phyloP scores from a whole-genome alignment of 2,888 invertebrate genomes.

The Tubulanus polymorphus region DNA sequence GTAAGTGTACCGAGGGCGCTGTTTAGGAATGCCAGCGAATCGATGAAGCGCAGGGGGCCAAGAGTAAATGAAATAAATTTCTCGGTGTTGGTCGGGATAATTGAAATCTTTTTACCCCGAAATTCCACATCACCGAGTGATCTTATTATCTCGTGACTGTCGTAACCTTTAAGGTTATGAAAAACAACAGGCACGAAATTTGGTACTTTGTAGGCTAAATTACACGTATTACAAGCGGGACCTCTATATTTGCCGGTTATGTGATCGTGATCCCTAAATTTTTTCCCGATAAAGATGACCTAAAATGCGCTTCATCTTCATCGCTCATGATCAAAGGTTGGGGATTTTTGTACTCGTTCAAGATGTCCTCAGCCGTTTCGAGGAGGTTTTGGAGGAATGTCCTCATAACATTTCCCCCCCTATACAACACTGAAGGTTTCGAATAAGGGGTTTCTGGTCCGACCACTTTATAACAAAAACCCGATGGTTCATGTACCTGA shows the following conservation, averaged over 20 bases:
- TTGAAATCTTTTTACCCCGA: not conserved
- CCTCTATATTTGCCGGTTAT: not conserved
- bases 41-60: not conserved
- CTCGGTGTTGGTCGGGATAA: not conserved
- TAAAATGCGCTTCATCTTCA: no score
- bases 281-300: no score
- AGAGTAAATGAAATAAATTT: not conserved
- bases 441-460: no score
- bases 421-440: no score
- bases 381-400: no score
- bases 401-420: no score
- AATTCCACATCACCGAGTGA: not conserved
- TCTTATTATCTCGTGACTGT: not conserved
- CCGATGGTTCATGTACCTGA: no score
- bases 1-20: not conserved
- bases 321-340: no score
- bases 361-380: no score
- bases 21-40: not conserved
- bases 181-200: not conserved
- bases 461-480: no score
- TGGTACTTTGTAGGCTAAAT: not conserved
- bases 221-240: not conserved
- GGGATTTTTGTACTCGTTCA: no score
- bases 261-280: not conserved
- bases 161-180: not conserved